A percentile compares a stretch with the other conserved stretches of the same genome.
Conservation (phyloP, 2,888 invertebrate species). For the Dusona sp. region DNA sequence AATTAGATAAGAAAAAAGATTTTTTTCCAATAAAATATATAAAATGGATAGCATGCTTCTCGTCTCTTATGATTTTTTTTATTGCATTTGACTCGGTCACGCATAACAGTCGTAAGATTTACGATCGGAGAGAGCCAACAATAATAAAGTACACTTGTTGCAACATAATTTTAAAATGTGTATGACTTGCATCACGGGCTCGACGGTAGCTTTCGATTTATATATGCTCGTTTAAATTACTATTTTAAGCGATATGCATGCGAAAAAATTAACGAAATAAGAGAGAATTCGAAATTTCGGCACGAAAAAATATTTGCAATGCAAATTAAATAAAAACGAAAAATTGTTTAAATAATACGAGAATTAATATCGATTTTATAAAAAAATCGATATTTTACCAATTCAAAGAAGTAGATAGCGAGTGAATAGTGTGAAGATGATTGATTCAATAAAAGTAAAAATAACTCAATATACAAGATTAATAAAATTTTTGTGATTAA, state of each 20-base stretch:
- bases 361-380: not conserved
- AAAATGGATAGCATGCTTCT: not conserved
- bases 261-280: not conserved
- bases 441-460: too few relatives aligned
- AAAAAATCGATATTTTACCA: not conserved
- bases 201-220: constrained; percentile 49
- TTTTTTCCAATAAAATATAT: not conserved
- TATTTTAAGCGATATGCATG: not conserved
- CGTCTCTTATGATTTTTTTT: constrained; percentile 8
- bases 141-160: constrained; percentile 44
- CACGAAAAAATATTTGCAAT: not conserved
- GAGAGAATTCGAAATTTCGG: not conserved
- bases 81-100: not conserved
- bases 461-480: too few relatives aligned
- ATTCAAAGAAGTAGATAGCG: too few relatives aligned
- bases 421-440: too few relatives aligned
- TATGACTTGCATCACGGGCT: constrained; percentile 41
- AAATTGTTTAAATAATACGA: not conserved
- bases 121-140: constrained; percentile 34
- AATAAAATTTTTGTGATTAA: too few relatives aligned
- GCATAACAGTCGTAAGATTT: constrained; percentile 28
- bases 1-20: not conserved
- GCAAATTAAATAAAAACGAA: not conserved
- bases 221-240: constrained; percentile 17
- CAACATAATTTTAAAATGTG: constrained; percentile 15